These are phyloP conservation scores for Metopolophium dirhodum DNA, from an alignment of 1,140 invertebrate species.

Conservation along the genomic window DNA sequence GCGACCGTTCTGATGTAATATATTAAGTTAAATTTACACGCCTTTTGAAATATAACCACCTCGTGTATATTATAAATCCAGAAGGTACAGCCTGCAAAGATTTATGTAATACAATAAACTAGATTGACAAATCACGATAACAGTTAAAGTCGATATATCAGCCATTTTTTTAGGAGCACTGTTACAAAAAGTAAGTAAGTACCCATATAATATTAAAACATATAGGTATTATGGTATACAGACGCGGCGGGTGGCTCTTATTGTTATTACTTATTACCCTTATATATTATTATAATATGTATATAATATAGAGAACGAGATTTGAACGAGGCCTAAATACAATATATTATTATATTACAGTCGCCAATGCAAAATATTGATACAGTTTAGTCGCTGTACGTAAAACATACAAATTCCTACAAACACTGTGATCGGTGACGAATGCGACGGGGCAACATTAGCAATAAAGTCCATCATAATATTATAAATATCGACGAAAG, in stretches of 20 bases:
- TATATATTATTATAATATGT: not conserved
- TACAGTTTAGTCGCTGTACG: not conserved
- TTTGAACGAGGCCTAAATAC: not conserved
- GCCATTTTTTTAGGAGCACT: not conserved
- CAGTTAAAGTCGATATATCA: not conserved
- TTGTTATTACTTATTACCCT: not conserved
- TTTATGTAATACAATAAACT: not conserved
- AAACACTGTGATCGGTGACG: not conserved
- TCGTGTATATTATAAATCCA: not conserved
- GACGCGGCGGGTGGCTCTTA: not conserved
- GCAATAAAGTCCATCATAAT: not conserved
- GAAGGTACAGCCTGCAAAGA: not conserved
- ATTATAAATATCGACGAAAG: not conserved
- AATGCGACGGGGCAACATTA: not conserved
- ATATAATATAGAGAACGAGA: not conserved
- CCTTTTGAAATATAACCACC: not conserved
- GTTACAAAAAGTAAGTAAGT: not conserved
- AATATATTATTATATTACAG: no score
- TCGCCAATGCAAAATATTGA: not conserved
- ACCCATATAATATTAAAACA: not conserved
- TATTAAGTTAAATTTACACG: not conserved
- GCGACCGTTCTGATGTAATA: not conserved
- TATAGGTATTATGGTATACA: not conserved
- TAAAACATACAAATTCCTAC: not conserved
- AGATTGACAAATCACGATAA: not conserved